Percentiles rank a stretch among this genome's conserved stretches.
Conservation (phyloP, 2,797 vertebrate genomes). For the Syndactyla subalaris region DNA sequence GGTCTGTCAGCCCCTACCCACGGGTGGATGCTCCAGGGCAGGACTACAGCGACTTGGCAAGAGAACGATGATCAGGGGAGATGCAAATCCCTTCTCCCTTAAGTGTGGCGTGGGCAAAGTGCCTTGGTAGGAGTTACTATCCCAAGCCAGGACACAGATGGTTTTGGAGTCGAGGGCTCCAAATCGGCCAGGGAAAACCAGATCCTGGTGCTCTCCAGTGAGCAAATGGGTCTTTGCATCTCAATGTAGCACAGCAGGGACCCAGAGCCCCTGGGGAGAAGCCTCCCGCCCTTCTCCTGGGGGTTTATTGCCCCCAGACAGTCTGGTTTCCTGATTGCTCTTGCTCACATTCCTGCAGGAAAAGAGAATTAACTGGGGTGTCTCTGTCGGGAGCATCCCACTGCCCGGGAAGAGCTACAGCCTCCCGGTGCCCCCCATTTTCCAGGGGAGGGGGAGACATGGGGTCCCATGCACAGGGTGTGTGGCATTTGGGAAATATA, state of each 20-base stretch:
- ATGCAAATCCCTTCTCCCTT: not conserved
- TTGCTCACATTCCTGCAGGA: conserved; percentile 67
- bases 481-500: fast-evolving
- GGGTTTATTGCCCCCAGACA: conserved; percentile 76
- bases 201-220: not conserved
- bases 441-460: fast-evolving
- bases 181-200: not conserved
- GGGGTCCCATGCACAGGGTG: not conserved
- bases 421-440: not conserved
- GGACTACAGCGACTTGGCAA: not conserved
- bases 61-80: not conserved
- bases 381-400: not conserved
- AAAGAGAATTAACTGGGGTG: conserved; percentile 38
- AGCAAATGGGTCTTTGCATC: conserved; percentile 44
- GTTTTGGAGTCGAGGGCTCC: not conserved
- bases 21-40: not conserved
- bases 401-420: fast-evolving
- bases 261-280: not conserved
- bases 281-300: conserved; percentile 21
- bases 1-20: not conserved
- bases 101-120: fast-evolving
- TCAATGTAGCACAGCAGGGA: conserved; percentile 64
- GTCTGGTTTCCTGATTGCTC: conserved; percentile 76
- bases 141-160: not conserved
- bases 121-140: not conserved